Conservation (phyloP, 1,140 invertebrate species). For the Parasteatoda tepidariorum region DNA sequence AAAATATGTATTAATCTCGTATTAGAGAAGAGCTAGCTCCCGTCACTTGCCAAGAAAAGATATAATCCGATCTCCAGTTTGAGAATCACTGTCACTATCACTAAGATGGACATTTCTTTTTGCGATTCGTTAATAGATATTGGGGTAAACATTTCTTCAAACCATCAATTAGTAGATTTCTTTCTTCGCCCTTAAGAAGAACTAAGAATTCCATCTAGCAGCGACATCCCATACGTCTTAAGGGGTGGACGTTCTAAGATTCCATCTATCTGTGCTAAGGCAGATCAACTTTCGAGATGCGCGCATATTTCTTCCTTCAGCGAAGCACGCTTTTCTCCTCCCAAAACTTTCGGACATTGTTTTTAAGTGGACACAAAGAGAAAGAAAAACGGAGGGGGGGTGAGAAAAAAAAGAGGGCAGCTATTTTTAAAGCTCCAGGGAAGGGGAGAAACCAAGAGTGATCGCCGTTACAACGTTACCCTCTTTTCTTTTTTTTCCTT, state of each 20-base stretch:
- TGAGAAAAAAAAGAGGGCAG: slow-evolving; percentile 8
- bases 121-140: slow-evolving; percentile 49
- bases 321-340: slow-evolving; percentile 5
- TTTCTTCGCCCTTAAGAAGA: background rate
- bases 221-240: slow-evolving; percentile 51
- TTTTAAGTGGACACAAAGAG: slow-evolving; percentile 50
- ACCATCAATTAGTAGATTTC: slow-evolving; percentile 45
- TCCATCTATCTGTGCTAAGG: slow-evolving; percentile 1
- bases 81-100: slow-evolving; percentile 40
- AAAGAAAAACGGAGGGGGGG: slow-evolving; percentile 2
- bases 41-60: background rate
- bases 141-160: slow-evolving; percentile 29
- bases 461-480: slow-evolving; percentile 54
- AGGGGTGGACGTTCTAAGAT: background rate
- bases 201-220: slow-evolving; percentile 32
- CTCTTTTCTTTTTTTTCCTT: slow-evolving; percentile 6
- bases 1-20: slow-evolving; percentile 5
- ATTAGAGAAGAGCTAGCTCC: background rate
- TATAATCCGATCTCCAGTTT: slow-evolving; percentile 47
- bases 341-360: slow-evolving; percentile 48
- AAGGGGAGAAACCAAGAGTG: slow-evolving; percentile 48
- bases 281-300: slow-evolving; percentile 40
- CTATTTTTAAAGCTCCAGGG: slow-evolving; percentile 59
- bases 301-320: slow-evolving; percentile 58
- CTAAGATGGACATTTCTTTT: slow-evolving; percentile 7